These are phyloP conservation scores for Akabosia matsudoensis DNA, from an alignment of 1,140 invertebrate genomes.

Conservation along the genomic window DNA sequence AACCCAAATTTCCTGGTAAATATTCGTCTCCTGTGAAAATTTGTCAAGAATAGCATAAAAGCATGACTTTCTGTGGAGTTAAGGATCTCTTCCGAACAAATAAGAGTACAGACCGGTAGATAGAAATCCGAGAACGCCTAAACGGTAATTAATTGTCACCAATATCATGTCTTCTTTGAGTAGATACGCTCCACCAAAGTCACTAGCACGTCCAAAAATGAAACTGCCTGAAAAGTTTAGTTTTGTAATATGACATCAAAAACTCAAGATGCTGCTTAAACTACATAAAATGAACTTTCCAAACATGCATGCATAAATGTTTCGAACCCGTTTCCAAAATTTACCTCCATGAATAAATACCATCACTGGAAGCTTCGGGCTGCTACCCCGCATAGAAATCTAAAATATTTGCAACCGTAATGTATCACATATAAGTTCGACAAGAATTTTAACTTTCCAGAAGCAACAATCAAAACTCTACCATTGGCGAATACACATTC, in stretches of 20 bases:
- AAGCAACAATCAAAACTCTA: too few species aligned
- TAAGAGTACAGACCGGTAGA: background rate
- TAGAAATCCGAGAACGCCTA: slow-evolving; percentile 16
- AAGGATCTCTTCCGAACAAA: too few species aligned
- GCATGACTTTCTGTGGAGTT: too few species aligned
- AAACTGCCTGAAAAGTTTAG: background rate
- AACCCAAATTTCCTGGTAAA: background rate
- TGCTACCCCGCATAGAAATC: background rate
- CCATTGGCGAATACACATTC: slow-evolving; percentile 3
- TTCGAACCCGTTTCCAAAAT: background rate
- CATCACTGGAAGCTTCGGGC: slow-evolving; percentile 31
- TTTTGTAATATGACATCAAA: background rate
- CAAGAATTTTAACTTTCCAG: too few species aligned
- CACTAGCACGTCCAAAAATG: slow-evolving; percentile 27
- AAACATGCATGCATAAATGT: background rate
- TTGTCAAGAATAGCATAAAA: too few species aligned
- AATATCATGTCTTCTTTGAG: slow-evolving; percentile 53
- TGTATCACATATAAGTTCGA: background rate
- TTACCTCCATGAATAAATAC: slow-evolving; percentile 38
- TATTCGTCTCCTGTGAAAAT: too few species aligned
- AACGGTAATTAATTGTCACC: slow-evolving; percentile 43
- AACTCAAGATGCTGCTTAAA: too few species aligned
- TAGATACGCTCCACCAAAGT: slow-evolving; percentile 48
- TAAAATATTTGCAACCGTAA: background rate
- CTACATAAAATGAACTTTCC: background rate